These are phyloP conservation scores for Novumbra hubbsi DNA, from an alignment of 2,797 vertebrate genomes.

Conservation along the genomic window DNA sequence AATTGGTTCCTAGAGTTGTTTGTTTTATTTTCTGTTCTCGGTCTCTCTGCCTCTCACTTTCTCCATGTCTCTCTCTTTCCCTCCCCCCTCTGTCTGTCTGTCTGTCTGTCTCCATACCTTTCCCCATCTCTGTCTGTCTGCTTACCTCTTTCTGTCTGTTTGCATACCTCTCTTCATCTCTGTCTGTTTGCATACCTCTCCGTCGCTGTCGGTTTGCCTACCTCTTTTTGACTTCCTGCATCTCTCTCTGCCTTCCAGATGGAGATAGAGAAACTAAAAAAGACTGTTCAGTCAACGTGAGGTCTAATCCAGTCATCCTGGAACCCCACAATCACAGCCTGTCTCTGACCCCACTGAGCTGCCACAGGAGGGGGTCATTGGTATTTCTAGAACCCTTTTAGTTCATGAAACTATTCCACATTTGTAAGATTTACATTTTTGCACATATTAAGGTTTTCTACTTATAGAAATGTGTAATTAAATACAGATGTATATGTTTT, in stretches of 20 bases:
- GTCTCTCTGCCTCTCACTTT: background rate
- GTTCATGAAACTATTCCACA: conserved; percentile 59
- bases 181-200: background rate
- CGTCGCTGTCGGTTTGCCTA: background rate
- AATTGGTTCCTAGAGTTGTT: background rate
- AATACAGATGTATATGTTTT: conserved; percentile 69
- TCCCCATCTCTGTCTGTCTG: background rate
- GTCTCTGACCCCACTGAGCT: conserved; percentile 6
- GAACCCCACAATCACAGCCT: conserved; percentile 33
- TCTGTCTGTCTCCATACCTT: background rate
- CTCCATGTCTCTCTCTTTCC: background rate
- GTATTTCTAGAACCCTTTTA: conserved; percentile 48
- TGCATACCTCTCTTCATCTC: background rate
- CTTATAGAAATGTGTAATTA: conserved; percentile 66
- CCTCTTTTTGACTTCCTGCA: background rate
- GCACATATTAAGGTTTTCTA: conserved; percentile 76
- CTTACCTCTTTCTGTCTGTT: too few relatives aligned
- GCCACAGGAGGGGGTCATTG: conserved; percentile 11
- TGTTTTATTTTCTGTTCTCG: background rate
- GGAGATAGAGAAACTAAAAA: conserved; percentile 94
- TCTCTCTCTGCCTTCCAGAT: conserved; percentile 65
- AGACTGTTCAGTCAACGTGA: conserved; percentile 79
- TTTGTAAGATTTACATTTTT: conserved; percentile 73
- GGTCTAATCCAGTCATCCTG: conserved; percentile 9
- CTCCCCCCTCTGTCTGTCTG: background rate